Evolutionary conservation across 1,140 invertebrate species (phyloP), one percentile per base, ranked within the genome.

Genomic region (Acyrthosiphon pisum): DNA sequence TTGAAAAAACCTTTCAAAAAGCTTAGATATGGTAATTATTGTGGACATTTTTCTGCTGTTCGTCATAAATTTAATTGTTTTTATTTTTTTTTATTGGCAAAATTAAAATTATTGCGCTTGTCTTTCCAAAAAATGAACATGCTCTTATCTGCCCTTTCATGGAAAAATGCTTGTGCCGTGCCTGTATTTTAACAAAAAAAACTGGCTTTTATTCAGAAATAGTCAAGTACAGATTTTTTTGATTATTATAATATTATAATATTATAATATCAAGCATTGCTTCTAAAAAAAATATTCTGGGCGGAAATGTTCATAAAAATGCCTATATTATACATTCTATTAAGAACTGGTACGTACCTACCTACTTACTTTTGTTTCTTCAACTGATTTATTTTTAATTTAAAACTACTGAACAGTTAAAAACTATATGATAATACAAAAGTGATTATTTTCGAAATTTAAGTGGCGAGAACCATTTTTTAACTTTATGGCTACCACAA

Each of bases 1-100:
- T 87, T 30, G 84, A 46, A 87, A 87, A 87, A 87, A 26, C 2
- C 30, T 87, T 46, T 87, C 84, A 1, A 87, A 87, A 87, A 87
- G n/a, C 26, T 11, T 87, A 18, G 14, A 48, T n/a, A 30, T 87
- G 41, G 84, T n/a, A 48, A 30, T 4, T 0, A 6, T 87, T 48
- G 84, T 87, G 9, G 44, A 48, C 23, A 87, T 14, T 87, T 87
- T 87, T 11, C 84, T 87, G 14, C 84, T 30, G 44, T 26, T 87
- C 84, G 48, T 48, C 26, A 87, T 2, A 87, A 48, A 41, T 41
- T 41, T 2, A 41, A 41, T 41, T 41, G 41, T 41, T 41, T 41
- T 41, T n/a, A n/a, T n/a, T 41, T 41, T 41, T 41, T 41, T 41
- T 41, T 41, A 41, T 4, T 41, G 41, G 41, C 41, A 41, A 41